Conservation (phyloP, 2,888 invertebrate species). For the Thumatha senex region DNA sequence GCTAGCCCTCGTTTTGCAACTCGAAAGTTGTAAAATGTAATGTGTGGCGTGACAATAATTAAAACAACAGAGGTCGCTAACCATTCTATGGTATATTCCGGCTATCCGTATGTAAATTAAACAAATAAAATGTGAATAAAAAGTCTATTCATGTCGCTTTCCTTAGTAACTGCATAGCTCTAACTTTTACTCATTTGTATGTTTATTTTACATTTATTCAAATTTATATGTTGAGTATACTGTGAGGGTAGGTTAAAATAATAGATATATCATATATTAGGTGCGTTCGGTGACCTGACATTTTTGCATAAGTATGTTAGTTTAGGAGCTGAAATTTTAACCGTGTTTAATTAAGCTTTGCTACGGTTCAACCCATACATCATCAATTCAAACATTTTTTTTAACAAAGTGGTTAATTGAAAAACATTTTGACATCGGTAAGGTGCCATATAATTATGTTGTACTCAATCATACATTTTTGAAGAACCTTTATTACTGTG, state of each 20-base stretch:
- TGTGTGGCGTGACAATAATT: conserved; percentile 32
- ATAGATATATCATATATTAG: neutral
- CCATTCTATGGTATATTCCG: conserved; percentile 2
- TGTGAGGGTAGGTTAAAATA: neutral
- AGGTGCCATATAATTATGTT: no score
- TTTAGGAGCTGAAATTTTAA: neutral
- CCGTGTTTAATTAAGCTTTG: neutral
- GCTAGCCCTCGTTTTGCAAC: conserved; percentile 19
- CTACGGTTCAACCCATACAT: neutral
- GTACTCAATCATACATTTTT: no score
- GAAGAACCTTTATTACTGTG: no score
- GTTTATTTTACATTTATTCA: neutral
- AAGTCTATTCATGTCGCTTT: neutral
- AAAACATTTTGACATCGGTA: no score
- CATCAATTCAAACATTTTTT: neutral
- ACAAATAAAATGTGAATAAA: conserved; percentile 1
- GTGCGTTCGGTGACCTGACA: neutral
- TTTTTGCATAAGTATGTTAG: neutral
- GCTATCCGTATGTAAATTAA: conserved; percentile 1
- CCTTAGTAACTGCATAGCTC: neutral
- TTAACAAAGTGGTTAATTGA: neutral
- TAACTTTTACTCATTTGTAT: neutral
- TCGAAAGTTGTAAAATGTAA: conserved; percentile 32
- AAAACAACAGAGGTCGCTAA: conserved; percentile 7
- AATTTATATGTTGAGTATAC: neutral